Percentiles rank a stretch among this genome's conserved stretches.
Evolutionary conservation across 1,140 invertebrate species (phyloP).

Genomic region (Drosophila neocordata): DNA sequence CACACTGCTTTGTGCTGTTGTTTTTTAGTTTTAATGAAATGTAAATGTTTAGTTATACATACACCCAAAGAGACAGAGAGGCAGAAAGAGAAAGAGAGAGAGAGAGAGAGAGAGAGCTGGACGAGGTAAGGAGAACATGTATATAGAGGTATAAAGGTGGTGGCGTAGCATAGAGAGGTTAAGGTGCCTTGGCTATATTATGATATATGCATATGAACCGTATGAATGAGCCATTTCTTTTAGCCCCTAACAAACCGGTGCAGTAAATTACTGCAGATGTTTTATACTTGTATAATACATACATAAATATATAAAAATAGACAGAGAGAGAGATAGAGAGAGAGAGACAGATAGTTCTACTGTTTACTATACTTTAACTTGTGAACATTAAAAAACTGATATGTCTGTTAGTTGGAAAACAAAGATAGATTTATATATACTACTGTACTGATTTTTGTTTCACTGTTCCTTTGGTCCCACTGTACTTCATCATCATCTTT

Average conservation of each 20-base stretch:
- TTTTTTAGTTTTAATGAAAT: slow-evolving; percentile 81
- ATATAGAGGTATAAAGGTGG: no score
- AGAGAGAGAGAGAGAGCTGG: not conserved
- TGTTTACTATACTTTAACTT: no score
- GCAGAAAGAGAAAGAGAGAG: slow-evolving; percentile 10
- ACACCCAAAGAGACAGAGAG: slow-evolving; percentile 13
- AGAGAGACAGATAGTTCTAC: no score
- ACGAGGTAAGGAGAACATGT: not conserved
- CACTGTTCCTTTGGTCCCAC: no score
- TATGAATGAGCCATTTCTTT: not conserved
- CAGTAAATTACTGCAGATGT: not conserved
- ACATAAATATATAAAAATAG: no score
- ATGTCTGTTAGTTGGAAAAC: no score
- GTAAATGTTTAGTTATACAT: slow-evolving; percentile 79
- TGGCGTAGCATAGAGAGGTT: not conserved
- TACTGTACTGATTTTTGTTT: no score
- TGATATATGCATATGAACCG: not conserved
- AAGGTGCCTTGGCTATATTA: not conserved
- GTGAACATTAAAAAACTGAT: no score
- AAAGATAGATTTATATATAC: no score
- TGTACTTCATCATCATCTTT: no score
- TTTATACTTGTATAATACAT: not conserved
- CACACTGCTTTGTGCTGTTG: slow-evolving; percentile 73
- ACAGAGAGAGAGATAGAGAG: no score
- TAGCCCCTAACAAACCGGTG: not conserved